Base-by-base conservation (phyloP, 2,797 vertebrate species). In the Thalassophryne amazonica region DNA sequence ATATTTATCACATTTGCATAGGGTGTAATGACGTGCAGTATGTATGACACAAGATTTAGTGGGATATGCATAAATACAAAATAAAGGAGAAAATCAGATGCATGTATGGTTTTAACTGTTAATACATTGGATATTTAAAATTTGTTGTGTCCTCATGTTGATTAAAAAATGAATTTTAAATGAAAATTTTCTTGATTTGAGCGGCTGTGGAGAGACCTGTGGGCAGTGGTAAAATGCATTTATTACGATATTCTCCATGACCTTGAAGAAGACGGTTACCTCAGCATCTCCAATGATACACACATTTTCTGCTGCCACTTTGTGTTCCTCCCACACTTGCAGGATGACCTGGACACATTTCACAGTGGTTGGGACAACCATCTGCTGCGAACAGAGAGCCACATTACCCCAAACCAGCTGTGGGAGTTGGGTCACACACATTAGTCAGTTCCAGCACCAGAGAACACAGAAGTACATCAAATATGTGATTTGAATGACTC, bases 301-400 rank as follows among this genome's bases (percentile, higher is more conserved):
- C 59, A 56, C 28, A n/a, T 52, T 5, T 46, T 54, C 30, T 61
- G 42, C 10, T 35, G 23, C 5, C 45, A 42, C 24, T 36, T 25
- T 22, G 31, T 43, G 2, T 62, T 55, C 5, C 15, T 48, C 0
- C 36, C 36, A 25, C 7, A n/a, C 5, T 31, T 48, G 36, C 31
- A 31, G 21, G 42, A 41, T 11, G 35, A 47, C 15, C 3, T 54
- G 2, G 18, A 46, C 11, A 47, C 19, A 3, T 54, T 62, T 2
- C 8, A 2, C 4, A 20, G 5, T 48, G 27, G 33, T 10, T 42
- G 36, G 30, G 28, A 47, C 13, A 34, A 34, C 1, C 42, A 48
- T 13, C 22, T 23, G 2, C 3, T 35, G 2, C 18, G 21, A n/a
- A 24, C 11, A 6, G 32, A 47, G 3, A 13, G 15, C 21, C 2